phyloP scores from a whole-genome alignment of 2,797 vertebrate genomes.

The Enteromius afrohamiltoni region DNA sequence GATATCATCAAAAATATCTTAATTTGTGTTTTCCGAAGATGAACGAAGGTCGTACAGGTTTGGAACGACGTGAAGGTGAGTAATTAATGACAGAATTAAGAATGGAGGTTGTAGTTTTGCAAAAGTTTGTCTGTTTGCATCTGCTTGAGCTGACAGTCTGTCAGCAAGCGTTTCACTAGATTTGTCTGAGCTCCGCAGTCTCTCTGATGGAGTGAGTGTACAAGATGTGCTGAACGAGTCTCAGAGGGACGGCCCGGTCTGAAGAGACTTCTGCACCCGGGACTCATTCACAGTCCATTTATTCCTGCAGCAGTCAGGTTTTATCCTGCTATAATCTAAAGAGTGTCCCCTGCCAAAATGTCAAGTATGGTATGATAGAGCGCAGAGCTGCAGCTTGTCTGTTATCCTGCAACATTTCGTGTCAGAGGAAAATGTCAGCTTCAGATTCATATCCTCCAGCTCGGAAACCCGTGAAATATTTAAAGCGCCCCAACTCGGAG shows the following conservation, averaged over 20 bases:
- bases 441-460: constrained; percentile 61
- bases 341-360: constrained; percentile 62
- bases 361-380: constrained; percentile 68
- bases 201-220: constrained; percentile 28
- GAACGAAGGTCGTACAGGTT: too few species aligned
- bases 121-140: neutral
- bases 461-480: constrained; percentile 28
- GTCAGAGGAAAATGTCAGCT: constrained; percentile 69
- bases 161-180: neutral
- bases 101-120: neutral
- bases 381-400: constrained; percentile 58
- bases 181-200: constrained; percentile 11
- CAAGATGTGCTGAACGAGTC: constrained; percentile 33
- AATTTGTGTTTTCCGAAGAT: too few species aligned
- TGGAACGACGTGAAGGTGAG: too few species aligned
- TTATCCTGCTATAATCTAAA: constrained; percentile 55
- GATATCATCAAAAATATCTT: too few species aligned
- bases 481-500: neutral
- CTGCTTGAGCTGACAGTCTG: constrained; percentile 7
- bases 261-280: constrained; percentile 40
- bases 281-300: constrained; percentile 55
- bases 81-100: too few species aligned
- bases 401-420: constrained; percentile 64
- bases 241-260: constrained; percentile 31
- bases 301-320: constrained; percentile 59